Evolutionary conservation across 2,888 invertebrate genomes (phyloP), one percentile per base, ranked within the genome.

Genomic region (Phania funesta): DNA sequence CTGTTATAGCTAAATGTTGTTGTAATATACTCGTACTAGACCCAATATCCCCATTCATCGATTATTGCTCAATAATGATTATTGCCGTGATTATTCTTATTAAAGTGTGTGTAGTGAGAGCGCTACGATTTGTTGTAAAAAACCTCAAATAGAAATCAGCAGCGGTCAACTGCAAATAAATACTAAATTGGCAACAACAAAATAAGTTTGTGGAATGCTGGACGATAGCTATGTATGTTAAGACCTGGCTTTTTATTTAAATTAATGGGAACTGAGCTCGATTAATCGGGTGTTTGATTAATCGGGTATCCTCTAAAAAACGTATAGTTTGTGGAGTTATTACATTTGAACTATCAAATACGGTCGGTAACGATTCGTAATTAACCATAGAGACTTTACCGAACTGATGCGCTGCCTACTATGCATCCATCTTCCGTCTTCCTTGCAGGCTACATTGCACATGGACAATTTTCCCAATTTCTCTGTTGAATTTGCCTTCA

Each of bases 11-110:
- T 38, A n/a, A 26, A 16, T 73, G 54, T 52, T 74, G 44, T 44
- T 44, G 20, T n/a, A 50, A 16, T 48, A 11, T 16, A 16, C 18
- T 35, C 38, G 58, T 29, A 71, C 48, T 54, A 44, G 22, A 52
- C 32, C 32, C 32, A 62, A 56, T 85, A 86, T 85, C 85, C 85
- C 85, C 87, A 82, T 74, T 82, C 67, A 87, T 87, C 86, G 87
- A 87, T 87, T 87, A 87, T 86, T 85, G 86, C 85, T 85, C 86
- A 85, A 86, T 85, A 87, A 87, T 86, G 87, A 87, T 87, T 87
- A 87, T 86, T 86, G 85, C 85, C 80, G 75, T 84, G 85, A 85
- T 86, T 86, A 85, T 85, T 86, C 85, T 85, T 85, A 84, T 86
- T 85, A 85, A n/a, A 85, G 76, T 80, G 77, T 79, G 83, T 81